Base-by-base conservation (phyloP, 2,888 invertebrate genomes). In the Xanthia togata region DNA sequence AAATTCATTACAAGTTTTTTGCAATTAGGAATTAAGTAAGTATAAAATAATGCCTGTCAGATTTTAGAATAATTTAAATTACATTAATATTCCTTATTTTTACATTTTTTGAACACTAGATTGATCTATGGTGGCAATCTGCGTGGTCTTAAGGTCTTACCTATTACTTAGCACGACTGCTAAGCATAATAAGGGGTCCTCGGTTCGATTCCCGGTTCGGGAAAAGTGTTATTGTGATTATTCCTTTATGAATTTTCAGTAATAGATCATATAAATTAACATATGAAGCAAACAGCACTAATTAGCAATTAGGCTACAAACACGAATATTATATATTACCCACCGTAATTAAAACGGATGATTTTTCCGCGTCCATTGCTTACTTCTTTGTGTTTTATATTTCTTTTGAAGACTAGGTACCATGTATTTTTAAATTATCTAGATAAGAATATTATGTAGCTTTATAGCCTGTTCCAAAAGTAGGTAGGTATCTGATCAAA, bases 281-380 rank as follows among this genome's bases (percentile, higher is more conserved):
- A n/a, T 20, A 41, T 20, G 14, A 44, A 31, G 17, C 17, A 41
- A 35, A 26, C 2, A 38, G 0, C 53, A 63, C 26, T 71, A 71
- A 71, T 63, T 38, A 72, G 57, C 44, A 55, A 38, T 62, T 79
- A 53, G 5, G 5, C 23, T 81, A 38, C 26, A 5, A 60, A 59
- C 9, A n/a, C 64, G 74, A 62, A 62, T 81, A n/a, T n/a, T n/a
- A n/a, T n/a, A n/a, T 44, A 70, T 35, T 23, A 57, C 11, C 41
- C 17, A 57, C 11, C 41, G 35, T 50, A 14, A 68, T 81, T 67
- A 81, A 76, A 76, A 63, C 4, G 20, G 17, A 81, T 76, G 55
- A 26, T 35, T 55, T 82, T 81, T 76, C 41, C 55, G 55, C 53
- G 47, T 50, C n/a, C 8, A 65, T 14, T 8, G 14, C n/a, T 65